These are phyloP conservation scores for Nesometra sesokonis DNA, from an alignment of 35 echinoderm and acorn worm species.

Conservation along the genomic window DNA sequence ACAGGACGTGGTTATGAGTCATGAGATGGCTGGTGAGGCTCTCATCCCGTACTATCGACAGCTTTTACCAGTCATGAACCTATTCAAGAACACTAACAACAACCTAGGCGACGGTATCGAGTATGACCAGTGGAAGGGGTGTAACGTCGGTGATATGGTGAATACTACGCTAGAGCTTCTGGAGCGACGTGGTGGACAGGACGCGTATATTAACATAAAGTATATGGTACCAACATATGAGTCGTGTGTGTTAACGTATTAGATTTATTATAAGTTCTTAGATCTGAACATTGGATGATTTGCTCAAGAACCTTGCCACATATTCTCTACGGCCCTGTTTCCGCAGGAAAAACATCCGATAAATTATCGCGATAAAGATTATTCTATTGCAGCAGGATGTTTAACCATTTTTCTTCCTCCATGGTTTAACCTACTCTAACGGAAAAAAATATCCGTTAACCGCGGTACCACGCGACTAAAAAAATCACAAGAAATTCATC, in stretches of 20 bases:
- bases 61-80: constrained; percentile 68
- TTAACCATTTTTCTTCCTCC: too few species aligned
- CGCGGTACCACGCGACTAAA: too few species aligned
- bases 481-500: too few species aligned
- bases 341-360: too few species aligned
- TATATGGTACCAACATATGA: constrained; percentile 94
- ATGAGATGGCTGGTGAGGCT: constrained; percentile 60
- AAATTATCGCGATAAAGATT: too few species aligned
- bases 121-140: constrained; percentile 63
- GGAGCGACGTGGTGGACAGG: constrained; percentile 60
- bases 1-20: constrained; percentile 41
- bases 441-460: too few species aligned
- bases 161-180: constrained; percentile 73
- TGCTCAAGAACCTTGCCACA: too few species aligned
- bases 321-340: too few species aligned
- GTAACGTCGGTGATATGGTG: constrained; percentile 71
- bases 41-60: constrained; percentile 88
- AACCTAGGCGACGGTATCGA: constrained; percentile 89
- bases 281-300: too few species aligned
- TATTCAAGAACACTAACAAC: constrained; percentile 87
- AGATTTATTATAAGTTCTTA: background rate
- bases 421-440: too few species aligned
- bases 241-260: constrained; percentile 40
- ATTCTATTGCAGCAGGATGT: too few species aligned
- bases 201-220: constrained; percentile 90